Evolutionary conservation across 2,888 invertebrate species (phyloP), one percentile per base, ranked within the genome.

Genomic region (Trachelus stipa): DNA sequence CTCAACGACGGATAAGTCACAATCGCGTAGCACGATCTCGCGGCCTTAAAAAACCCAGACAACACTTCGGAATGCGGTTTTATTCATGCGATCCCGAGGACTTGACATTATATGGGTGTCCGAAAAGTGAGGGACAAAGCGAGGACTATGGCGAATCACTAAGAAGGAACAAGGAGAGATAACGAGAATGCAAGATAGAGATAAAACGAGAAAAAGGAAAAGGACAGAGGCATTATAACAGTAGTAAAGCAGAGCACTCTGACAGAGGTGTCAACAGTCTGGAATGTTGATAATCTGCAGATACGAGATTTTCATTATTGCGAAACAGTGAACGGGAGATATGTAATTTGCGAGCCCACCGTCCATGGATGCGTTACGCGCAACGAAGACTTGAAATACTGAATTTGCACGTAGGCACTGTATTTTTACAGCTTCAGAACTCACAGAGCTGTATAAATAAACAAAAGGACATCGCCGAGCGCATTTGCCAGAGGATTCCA

Each of bases 221-320:
- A 40, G 56, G 56, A 56, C 56, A 56, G 56, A 56, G 56, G 2
- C 56, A 23, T 9, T 56, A 23, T 74, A 68, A 76, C 76, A 81
- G 75, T 76, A 79, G 83, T 77, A 83, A 83, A 77, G 81, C 82
- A 84, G 84, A 86, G 83, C 78, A 82, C 83, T 83, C 85, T 88
- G 87, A 88, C 85, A 87, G 84, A 87, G 87, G 88, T 89, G 88
- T 90, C 89, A 89, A 90, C 88, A 89, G 86, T 90, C 83, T 85
- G 90, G 90, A 90, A 90, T 90, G 89, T 86, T 84, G 87, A 88
- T 89, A 84, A 87, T 87, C 81, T 84, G 80, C 84, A 85, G 84
- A 88, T 83, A 85, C 82, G 80, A 82, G 76, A 83, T 82, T 84
- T 81, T 82, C 78, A 74, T 80, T 81, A 81, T 83, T 77, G 79